Conservation (phyloP, 2,888 invertebrate genomes). For the Vanessa cardui region DNA sequence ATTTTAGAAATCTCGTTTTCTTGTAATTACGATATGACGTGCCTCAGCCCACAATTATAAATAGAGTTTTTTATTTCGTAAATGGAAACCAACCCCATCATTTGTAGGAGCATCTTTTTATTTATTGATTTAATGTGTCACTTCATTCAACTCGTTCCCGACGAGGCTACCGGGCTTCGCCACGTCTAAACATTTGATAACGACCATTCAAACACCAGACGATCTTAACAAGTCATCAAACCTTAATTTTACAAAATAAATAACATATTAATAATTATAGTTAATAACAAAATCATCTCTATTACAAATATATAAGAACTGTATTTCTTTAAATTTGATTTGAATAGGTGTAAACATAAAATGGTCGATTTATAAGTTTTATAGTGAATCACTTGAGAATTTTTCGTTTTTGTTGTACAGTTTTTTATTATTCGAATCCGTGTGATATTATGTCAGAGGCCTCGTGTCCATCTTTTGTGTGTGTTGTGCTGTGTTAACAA, state of each 20-base stretch:
- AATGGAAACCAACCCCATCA: slow-evolving; percentile 49
- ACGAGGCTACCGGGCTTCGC: slow-evolving; percentile 70
- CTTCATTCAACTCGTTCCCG: slow-evolving; percentile 66
- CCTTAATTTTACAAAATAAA: slow-evolving; percentile 14
- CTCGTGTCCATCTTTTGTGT: slow-evolving; percentile 54
- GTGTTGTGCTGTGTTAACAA: slow-evolving; percentile 57
- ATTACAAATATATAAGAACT: slow-evolving; percentile 33
- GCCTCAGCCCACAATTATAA: too few relatives aligned
- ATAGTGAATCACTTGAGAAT: slow-evolving; percentile 69
- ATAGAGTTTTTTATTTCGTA: not conserved
- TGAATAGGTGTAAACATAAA: slow-evolving; percentile 32
- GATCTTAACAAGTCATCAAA: slow-evolving; percentile 58
- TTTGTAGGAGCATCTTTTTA: slow-evolving; percentile 70
- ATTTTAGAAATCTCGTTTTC: too few relatives aligned
- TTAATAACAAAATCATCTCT: slow-evolving; percentile 29
- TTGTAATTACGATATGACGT: too few relatives aligned
- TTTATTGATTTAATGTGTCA: slow-evolving; percentile 67
- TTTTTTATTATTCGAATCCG: slow-evolving; percentile 62
- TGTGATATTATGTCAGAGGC: slow-evolving; percentile 75
- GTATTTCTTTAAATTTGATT: slow-evolving; percentile 2
- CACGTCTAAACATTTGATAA: slow-evolving; percentile 52
- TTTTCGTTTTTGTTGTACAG: slow-evolving; percentile 47
- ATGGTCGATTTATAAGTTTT: slow-evolving; percentile 53
- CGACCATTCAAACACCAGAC: slow-evolving; percentile 48
- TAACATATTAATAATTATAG: slow-evolving; percentile 14